These are phyloP conservation scores for Temnothorax nylanderi DNA, from an alignment of 1,140 invertebrate species.

Conservation along the genomic window DNA sequence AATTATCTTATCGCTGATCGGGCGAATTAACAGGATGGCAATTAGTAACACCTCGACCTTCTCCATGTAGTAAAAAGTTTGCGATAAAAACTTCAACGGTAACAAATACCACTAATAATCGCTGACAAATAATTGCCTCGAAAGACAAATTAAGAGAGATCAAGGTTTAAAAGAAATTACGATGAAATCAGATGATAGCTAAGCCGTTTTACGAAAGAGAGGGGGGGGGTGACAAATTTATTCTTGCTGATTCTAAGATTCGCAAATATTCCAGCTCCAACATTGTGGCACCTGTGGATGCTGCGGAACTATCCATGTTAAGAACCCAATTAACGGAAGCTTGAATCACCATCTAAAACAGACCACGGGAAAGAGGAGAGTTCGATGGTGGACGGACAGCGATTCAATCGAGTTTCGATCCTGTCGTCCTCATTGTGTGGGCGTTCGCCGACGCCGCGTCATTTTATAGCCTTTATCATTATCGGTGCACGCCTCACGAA, in stretches of 20 bases:
- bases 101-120: neutral
- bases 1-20: neutral
- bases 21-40: neutral
- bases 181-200: neutral
- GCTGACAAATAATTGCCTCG: neutral
- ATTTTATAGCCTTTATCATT: slow-evolving; percentile 30
- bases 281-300: neutral
- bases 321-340: neutral
- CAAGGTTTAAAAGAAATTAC: neutral
- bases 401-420: slow-evolving; percentile 29
- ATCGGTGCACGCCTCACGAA: slow-evolving; percentile 15
- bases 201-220: neutral
- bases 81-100: neutral
- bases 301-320: neutral
- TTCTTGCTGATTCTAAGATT: neutral
- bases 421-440: neutral
- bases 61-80: neutral
- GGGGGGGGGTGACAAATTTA: neutral
- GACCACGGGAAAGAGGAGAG: neutral
- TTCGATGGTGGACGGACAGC: neutral
- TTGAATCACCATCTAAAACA: neutral
- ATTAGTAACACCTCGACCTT: neutral
- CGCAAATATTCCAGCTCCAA: neutral
- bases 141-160: neutral
- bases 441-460: slow-evolving; percentile 3